A percentile compares a stretch with the other conserved stretches of the same genome.
These are phyloP conservation scores for Drosophila peninsularis DNA, from an alignment of 2,888 invertebrate species.

Conservation along the genomic window DNA sequence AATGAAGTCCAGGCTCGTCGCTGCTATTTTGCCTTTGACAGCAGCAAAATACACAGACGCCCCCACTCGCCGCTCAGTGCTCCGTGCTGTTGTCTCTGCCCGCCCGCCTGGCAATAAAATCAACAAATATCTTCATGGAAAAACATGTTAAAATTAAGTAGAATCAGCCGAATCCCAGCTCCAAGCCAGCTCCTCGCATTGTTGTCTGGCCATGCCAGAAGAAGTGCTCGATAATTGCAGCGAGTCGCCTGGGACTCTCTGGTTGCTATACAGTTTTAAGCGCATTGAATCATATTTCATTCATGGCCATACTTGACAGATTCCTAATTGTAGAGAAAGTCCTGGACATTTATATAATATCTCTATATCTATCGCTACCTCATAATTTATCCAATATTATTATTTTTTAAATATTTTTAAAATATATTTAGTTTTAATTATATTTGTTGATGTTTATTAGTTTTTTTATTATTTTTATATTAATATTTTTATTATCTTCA, in stretches of 20 bases:
- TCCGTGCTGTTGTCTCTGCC: constrained; percentile 13
- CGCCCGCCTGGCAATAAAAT: constrained; percentile 29
- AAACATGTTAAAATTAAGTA: constrained; percentile 28
- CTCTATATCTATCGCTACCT: too few relatives aligned
- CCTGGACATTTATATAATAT: background rate
- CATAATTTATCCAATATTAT: too few relatives aligned
- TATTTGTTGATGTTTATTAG: too few relatives aligned
- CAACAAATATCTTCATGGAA: constrained; percentile 28
- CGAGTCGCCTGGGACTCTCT: background rate
- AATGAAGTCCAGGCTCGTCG: constrained; percentile 66
- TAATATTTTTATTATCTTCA: too few relatives aligned
- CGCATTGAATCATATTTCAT: background rate
- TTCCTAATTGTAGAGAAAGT: too few relatives aligned
- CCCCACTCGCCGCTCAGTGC: background rate
- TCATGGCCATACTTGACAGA: background rate
- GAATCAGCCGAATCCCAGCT: constrained; percentile 18
- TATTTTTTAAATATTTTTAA: too few relatives aligned
- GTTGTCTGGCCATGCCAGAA: background rate
- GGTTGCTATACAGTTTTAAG: background rate
- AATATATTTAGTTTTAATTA: too few relatives aligned
- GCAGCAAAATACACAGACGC: constrained; percentile 22
- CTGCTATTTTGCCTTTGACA: constrained; percentile 66
- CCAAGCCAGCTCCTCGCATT: background rate
- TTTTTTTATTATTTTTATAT: too few relatives aligned
- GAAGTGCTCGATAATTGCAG: background rate